Conservation (phyloP, 1,140 invertebrate species). For the Potamilus streckersoni region DNA sequence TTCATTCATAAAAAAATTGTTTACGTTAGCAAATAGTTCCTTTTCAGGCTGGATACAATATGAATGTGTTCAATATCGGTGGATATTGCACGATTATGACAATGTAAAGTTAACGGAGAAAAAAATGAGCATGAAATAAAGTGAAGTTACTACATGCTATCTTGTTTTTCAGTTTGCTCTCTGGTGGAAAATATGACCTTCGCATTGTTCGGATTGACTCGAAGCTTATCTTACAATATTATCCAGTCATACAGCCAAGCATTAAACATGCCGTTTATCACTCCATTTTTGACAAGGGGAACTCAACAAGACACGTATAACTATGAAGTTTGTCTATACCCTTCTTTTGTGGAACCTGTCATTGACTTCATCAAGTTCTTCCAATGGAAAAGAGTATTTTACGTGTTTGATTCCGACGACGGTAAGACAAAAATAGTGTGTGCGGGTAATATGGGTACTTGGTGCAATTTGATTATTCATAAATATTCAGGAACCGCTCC, state of each 20-base stretch:
- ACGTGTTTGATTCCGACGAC: conserved; percentile 94
- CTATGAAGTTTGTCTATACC: conserved; percentile 79
- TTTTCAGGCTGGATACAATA: too few species aligned
- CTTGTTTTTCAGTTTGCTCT: conserved; percentile 83
- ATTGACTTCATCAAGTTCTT: conserved; percentile 92
- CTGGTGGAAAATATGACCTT: conserved; percentile 92
- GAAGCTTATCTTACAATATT: conserved; percentile 91
- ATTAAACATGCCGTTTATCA: conserved; percentile 89
- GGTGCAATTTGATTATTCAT: too few species aligned
- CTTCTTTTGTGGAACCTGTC: conserved; percentile 92
- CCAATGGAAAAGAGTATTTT: conserved; percentile 92
- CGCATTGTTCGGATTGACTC: conserved; percentile 89
- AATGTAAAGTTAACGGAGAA: too few species aligned
- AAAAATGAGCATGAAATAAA: too few species aligned
- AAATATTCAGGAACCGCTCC: too few species aligned
- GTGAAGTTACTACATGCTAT: too few species aligned
- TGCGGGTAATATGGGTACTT: too few species aligned
- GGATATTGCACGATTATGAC: too few species aligned
- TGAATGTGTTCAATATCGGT: too few species aligned
- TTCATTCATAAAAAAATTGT: too few species aligned
- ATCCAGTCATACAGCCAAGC: conserved; percentile 31
- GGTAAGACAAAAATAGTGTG: conserved; percentile 76
- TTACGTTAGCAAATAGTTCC: too few species aligned
- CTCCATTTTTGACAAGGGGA: conserved; percentile 31
- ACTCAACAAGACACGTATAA: conserved; percentile 6